These are phyloP conservation scores for Brenthis daphne DNA, from an alignment of 2,888 invertebrate species.

Conservation along the genomic window DNA sequence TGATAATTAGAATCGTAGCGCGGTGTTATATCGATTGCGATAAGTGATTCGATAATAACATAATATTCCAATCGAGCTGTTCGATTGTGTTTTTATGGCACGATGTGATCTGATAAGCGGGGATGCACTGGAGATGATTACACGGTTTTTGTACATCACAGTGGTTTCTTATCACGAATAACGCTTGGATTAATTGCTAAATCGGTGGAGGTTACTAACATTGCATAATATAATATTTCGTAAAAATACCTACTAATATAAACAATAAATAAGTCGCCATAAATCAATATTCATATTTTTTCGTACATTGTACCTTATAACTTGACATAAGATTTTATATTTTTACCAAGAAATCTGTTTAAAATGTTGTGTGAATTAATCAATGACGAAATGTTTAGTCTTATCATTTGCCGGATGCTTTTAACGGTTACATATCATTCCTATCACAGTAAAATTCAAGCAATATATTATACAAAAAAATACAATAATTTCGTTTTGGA, in stretches of 20 bases:
- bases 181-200: slow-evolving; percentile 53
- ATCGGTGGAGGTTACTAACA: slow-evolving; percentile 54
- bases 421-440: slow-evolving; percentile 27
- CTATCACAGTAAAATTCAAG: slow-evolving; percentile 13
- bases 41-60: no score
- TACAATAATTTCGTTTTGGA: background rate
- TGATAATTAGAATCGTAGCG: slow-evolving; percentile 70
- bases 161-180: slow-evolving; percentile 48
- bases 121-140: slow-evolving; percentile 70
- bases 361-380: slow-evolving; percentile 31
- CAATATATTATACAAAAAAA: slow-evolving; percentile 1
- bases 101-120: slow-evolving; percentile 78
- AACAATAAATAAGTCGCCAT: background rate
- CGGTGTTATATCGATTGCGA: slow-evolving; percentile 57
- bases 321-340: no score
- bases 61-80: background rate
- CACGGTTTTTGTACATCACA: slow-evolving; percentile 58
- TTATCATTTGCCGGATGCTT: slow-evolving; percentile 28
- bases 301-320: no score
- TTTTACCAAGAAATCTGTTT: slow-evolving; percentile 14
- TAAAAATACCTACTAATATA: slow-evolving; percentile 7
- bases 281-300: background rate
- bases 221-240: slow-evolving; percentile 16
- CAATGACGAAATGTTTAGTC: slow-evolving; percentile 30
- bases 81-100: slow-evolving; percentile 46